Evolutionary conservation across 2,113 vertebrate genomes (phyloP).

Genomic region (Turdus rufiventris): DNA sequence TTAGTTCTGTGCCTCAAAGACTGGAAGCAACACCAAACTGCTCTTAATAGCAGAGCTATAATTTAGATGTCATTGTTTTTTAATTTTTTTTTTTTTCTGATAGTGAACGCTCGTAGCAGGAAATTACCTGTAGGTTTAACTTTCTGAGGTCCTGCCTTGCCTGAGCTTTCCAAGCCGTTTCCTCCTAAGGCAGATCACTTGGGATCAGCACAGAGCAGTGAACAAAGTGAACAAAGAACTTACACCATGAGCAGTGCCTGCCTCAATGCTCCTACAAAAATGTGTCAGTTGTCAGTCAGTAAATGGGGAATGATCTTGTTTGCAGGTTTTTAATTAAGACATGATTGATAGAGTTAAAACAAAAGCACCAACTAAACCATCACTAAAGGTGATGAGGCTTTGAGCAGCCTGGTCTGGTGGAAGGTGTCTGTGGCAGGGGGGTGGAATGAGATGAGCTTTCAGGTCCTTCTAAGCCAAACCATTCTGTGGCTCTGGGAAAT

Average conservation of each 20-base stretch:
- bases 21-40: background rate
- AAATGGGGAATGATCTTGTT: background rate
- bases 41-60: background rate
- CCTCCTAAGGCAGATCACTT: background rate
- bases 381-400: background rate
- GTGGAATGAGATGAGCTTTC: background rate
- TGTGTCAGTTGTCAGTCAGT: background rate
- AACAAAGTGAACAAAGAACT: background rate
- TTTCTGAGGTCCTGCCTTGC: background rate
- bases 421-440: background rate
- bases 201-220: background rate
- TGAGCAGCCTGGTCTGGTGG: background rate
- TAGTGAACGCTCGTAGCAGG: background rate
- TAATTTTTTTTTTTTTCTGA: background rate
- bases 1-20: background rate
- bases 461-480: background rate
- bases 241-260: background rate
- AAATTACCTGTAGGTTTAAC: background rate
- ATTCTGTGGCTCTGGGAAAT: background rate
- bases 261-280: background rate
- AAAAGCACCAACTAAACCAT: background rate
- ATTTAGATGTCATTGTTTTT: background rate
- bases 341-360: background rate
- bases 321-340: background rate
- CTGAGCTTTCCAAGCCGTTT: background rate